These are phyloP conservation scores for Hiodon tergisus DNA, from an alignment of 2,113 vertebrate genomes.

Conservation along the genomic window DNA sequence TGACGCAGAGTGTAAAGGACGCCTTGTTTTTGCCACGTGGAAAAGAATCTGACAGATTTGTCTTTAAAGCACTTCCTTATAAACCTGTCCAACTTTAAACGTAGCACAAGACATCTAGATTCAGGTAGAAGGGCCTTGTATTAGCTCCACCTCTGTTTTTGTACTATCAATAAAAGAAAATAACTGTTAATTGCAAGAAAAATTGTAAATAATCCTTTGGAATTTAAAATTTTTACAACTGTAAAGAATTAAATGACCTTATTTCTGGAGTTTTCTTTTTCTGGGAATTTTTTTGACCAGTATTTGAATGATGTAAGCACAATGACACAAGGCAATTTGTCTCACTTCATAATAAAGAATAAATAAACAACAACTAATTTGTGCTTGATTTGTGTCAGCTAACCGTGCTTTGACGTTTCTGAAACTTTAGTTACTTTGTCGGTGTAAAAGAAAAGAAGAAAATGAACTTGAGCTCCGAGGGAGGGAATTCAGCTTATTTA, in stretches of 20 bases:
- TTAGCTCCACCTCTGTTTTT: conserved; percentile 69
- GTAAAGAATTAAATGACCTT: conserved; percentile 57
- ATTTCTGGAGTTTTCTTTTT: conserved; percentile 53
- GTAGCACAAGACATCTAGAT: conserved; percentile 73
- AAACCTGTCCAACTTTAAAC: conserved; percentile 58
- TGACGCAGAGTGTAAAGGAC: conserved; percentile 46
- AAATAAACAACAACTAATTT: conserved; percentile 38
- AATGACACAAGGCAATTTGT: conserved; percentile 69
- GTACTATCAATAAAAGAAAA: conserved; percentile 48
- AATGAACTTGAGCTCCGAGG: no score
- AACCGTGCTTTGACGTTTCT: not conserved
- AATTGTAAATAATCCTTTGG: conserved; percentile 73
- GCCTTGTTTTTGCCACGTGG: conserved; percentile 59
- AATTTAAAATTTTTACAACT: conserved; percentile 67
- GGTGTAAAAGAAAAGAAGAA: no score
- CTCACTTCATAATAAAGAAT: conserved; percentile 74
- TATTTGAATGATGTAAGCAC: conserved; percentile 74
- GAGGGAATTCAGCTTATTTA: no score
- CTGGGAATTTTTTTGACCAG: conserved; percentile 51
- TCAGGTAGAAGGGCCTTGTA: conserved; percentile 74
- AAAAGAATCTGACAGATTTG: conserved; percentile 45
- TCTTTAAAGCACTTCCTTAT: conserved; percentile 69
- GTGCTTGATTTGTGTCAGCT: conserved; percentile 34
- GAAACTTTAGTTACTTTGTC: no score
- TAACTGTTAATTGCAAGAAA: conserved; percentile 46